Evolutionary conservation across 2,888 invertebrate species (phyloP).

Genomic region (Netelia inedita): DNA sequence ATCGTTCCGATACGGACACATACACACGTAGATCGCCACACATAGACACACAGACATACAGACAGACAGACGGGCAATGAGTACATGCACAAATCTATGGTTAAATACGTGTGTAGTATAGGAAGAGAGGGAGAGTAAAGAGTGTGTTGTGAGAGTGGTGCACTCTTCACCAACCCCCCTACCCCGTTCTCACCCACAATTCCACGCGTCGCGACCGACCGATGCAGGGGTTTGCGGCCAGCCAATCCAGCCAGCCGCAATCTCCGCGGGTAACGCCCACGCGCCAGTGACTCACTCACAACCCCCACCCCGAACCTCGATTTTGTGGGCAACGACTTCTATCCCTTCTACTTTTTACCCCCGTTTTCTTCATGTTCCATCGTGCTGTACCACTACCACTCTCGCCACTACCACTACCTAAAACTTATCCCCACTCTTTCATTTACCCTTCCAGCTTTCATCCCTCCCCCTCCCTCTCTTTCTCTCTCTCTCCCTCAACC

Average conservation of each 20-base stretch:
- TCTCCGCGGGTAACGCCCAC: conserved; percentile 82
- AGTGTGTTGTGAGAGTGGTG: conserved; percentile 62
- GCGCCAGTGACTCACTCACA: conserved; percentile 80
- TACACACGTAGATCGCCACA: conserved; percentile 1
- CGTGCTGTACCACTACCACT: conserved; percentile 69
- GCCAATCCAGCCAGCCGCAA: conserved; percentile 82
- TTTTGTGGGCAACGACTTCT: conserved; percentile 61
- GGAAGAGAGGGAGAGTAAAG: conserved; percentile 55
- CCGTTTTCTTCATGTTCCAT: conserved; percentile 67
- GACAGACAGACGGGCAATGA: no score
- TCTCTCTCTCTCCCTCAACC: conserved; percentile 28
- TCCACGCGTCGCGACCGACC: conserved; percentile 70
- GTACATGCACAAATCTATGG: conserved; percentile 12
- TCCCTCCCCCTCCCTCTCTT: conserved; percentile 27
- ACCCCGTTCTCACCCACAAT: conserved; percentile 59
- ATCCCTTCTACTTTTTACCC: conserved; percentile 75
- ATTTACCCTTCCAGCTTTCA: conserved; percentile 71
- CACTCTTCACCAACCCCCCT: conserved; percentile 65
- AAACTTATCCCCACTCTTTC: conserved; percentile 67
- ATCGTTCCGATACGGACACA: conserved; percentile 26
- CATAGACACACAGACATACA: not conserved
- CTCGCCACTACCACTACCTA: conserved; percentile 69
- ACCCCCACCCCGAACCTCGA: conserved; percentile 67
- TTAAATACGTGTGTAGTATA: conserved; percentile 38
- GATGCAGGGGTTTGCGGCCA: conserved; percentile 79